Percentiles rank a stretch among this genome's conserved stretches.
Conservation (phyloP, 2,888 invertebrate genomes). For the Oegoconia quadripuncta region DNA sequence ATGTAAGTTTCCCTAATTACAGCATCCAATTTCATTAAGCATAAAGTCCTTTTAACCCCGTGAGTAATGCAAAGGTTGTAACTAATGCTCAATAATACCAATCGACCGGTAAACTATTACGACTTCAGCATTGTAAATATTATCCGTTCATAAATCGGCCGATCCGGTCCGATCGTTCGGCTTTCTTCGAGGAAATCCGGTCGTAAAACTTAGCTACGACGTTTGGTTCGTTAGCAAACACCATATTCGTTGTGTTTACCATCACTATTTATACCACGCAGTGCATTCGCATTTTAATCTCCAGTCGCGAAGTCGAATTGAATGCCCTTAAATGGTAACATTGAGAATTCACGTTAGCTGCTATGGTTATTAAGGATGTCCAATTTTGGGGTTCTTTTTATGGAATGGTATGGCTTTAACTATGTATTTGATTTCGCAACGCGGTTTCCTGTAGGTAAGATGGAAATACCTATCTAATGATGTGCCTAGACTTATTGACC, state of each 20-base stretch:
- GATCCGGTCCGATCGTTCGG: constrained; percentile 22
- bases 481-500: too few relatives aligned
- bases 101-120: constrained; percentile 13
- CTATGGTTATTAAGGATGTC: not conserved
- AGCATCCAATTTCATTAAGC: too few relatives aligned
- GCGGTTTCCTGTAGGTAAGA: too few relatives aligned
- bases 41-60: too few relatives aligned
- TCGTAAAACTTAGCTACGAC: constrained; percentile 3
- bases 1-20: too few relatives aligned
- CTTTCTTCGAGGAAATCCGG: constrained; percentile 32
- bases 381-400: constrained; percentile 6
- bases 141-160: constrained; percentile 22
- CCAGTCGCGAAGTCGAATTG: not conserved
- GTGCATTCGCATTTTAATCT: not conserved
- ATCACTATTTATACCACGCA: not conserved
- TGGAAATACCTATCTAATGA: too few relatives aligned
- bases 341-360: constrained; percentile 14
- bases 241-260: constrained; percentile 21
- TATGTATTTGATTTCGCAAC: not conserved
- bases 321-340: constrained; percentile 23
- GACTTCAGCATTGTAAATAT: constrained; percentile 6
- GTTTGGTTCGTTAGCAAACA: constrained; percentile 30
- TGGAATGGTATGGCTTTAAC: constrained; percentile 9
- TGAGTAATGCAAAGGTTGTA: too few relatives aligned
- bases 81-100: not conserved